Evolutionary conservation across 1,140 invertebrate genomes (phyloP), one percentile per base, ranked within the genome.

Genomic region (Octopus bimaculoides): DNA sequence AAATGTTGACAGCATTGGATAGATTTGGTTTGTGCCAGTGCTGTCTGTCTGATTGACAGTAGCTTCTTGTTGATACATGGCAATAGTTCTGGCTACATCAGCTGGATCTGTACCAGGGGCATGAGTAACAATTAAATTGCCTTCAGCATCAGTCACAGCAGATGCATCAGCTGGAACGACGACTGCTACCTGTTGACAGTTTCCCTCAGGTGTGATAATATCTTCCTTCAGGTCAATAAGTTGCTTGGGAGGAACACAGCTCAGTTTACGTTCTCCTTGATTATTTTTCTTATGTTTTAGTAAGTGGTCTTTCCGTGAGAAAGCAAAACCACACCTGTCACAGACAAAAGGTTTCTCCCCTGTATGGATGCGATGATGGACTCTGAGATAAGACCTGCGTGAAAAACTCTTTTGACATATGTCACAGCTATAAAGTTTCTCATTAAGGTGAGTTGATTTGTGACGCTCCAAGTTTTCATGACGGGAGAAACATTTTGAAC

Each of bases 361-460:
- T 10, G 81, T 82, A 20, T 81, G 81, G n/a, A 76, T 82, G 14
- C 74, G 92, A 66, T 98, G 92, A 88, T 99, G 97, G 1, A 96
- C 98, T 91, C 98, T 97, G 54, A 98, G 91, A 3, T 96, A 97
- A 86, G 71, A 53, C 54, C 75, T 77, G 5, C 41, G 74, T 6
- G 76, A 75, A n/a, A 81, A 81, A 6, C n/a, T 76, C 52, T 83
- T 83, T 5, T 71, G 54, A 74, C 95, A 96, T 1, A 96, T 96
- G n/a, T 96, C 90, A 0, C 96, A 96, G 8, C 53, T 81, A 75
- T 83, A 85, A 54, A 96, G 96, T 91, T 98, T 98, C 91, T 98
- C 97, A 78, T 96, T 97, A 83, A 98, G 92, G 91, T 99, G 98
- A 88, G 99, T 99, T 86, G 97, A 93, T 82, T 96, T 97, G 91